Base-by-base conservation (phyloP, 2,113 vertebrate species). In the Phocoena sinus region DNA sequence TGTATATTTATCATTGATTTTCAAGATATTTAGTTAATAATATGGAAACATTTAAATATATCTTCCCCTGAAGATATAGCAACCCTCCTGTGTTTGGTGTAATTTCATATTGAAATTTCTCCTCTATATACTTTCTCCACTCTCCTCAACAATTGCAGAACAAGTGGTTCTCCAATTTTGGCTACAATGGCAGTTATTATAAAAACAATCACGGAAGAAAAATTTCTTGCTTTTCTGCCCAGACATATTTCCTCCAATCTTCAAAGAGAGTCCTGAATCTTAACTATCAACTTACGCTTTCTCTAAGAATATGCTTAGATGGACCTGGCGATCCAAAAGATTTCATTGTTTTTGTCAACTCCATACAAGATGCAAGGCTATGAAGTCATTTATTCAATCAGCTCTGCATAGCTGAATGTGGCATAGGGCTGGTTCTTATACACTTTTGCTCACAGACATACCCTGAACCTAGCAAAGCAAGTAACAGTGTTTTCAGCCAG, bases 151-250 rank as follows among this genome's bases (percentile, higher is more conserved):
- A 94, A 77, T 76, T 76, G 17, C 12, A 92, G 70, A 85, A 56
- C 84, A 96, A 77, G 76, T 94, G 94, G 11, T 95, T 81, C 12
- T 84, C 14, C 53, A 94, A 50, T 93, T 96, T 83, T 93, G 92
- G 36, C 41, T 47, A 73, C 31, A 77, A 36, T 96, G 70, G 92
- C n/a, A 91, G 88, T 97, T 93, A 91, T n/a, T 36, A 95, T 71
- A 90, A 96, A 70, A 97, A 70, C 58, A 87, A 36, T 47, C 38
- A 47, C 80, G 26, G n/a, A 86, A 95, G 31, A 96, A 36, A 67
- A 92, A 73, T n/a, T 26, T 26, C 79, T 28, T 68, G 11, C 13
- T 96, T 62, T 94, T 93, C 62, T 82, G 58, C 56, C 36, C 60
- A 85, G 47, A 63, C 60, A 53, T 56, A 95, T 38, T 76, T 97